Percentiles rank a stretch among this genome's conserved stretches.
Conservation (phyloP, 2,797 vertebrate genomes). For the Strix occidentalis region DNA sequence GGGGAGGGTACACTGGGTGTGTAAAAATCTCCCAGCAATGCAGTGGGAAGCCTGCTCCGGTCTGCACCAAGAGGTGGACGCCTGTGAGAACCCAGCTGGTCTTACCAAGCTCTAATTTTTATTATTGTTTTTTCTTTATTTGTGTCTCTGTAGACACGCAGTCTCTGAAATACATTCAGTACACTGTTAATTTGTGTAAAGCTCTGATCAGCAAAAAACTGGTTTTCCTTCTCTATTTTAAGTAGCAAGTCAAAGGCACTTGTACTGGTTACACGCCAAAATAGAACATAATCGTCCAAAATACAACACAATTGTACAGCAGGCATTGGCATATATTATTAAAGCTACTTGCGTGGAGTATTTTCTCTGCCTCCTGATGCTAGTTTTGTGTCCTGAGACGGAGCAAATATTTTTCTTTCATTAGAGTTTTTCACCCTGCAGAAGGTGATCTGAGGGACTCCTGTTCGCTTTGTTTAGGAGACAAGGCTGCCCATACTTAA, state of each 20-base stretch:
- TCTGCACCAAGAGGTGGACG: background rate
- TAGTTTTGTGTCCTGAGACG: background rate
- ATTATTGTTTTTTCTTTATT: background rate
- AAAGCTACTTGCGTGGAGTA: background rate
- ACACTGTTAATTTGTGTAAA: background rate
- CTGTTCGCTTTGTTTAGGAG: background rate
- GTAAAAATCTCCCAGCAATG: background rate
- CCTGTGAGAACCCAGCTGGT: background rate
- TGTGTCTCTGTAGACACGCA: background rate
- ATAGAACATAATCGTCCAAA: background rate
- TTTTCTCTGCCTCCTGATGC: background rate
- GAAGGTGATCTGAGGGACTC: background rate
- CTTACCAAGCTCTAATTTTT: background rate
- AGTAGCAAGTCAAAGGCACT: background rate
- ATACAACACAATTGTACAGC: background rate
- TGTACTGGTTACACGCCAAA: background rate
- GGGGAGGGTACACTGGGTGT: background rate
- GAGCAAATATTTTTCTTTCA: background rate
- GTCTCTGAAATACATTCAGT: background rate
- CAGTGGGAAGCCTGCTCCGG: background rate
- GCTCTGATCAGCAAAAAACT: background rate
- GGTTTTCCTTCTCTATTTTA: background rate
- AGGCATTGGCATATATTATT: background rate
- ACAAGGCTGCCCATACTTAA: background rate
- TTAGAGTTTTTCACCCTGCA: background rate